Evolutionary conservation across 2,113 vertebrate species (phyloP).

Genomic region (Harpagus bidentatus): DNA sequence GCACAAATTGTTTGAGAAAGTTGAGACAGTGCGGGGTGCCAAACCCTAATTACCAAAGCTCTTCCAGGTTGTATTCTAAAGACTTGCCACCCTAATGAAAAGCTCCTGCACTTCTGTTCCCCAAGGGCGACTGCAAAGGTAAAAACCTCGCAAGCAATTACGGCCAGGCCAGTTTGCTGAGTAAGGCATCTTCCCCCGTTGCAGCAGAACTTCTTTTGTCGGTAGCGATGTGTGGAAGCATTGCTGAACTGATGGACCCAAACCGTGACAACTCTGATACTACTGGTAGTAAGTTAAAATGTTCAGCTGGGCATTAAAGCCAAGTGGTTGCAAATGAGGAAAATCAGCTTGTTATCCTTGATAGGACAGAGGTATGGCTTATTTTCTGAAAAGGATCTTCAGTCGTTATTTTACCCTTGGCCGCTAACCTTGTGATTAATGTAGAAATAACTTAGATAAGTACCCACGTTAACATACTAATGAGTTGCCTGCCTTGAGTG

Average conservation of each 20-base stretch:
- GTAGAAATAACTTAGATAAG: constrained; percentile 42
- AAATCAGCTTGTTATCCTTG: neutral
- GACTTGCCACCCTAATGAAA: neutral
- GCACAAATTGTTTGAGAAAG: neutral
- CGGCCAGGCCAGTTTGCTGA: neutral
- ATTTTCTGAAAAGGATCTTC: constrained; percentile 17
- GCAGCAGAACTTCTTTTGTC: neutral
- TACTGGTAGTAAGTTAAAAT: neutral
- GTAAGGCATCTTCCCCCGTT: neutral
- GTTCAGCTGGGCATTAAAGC: neutral
- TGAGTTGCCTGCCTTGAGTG: constrained; percentile 81
- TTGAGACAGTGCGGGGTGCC: neutral
- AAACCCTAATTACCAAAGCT: neutral
- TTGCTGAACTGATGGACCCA: neutral
- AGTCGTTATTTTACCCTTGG: constrained; percentile 33
- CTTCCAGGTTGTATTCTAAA: neutral
- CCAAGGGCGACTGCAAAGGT: neutral
- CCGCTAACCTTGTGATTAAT: neutral
- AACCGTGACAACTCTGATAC: neutral
- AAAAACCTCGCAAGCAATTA: neutral
- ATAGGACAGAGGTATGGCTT: neutral
- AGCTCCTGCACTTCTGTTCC: neutral
- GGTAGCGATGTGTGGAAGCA: neutral
- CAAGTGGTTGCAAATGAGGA: neutral
- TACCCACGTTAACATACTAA: constrained; percentile 72